Base-by-base conservation (phyloP, 2,113 vertebrate genomes). In the Callopanchax toddi region DNA sequence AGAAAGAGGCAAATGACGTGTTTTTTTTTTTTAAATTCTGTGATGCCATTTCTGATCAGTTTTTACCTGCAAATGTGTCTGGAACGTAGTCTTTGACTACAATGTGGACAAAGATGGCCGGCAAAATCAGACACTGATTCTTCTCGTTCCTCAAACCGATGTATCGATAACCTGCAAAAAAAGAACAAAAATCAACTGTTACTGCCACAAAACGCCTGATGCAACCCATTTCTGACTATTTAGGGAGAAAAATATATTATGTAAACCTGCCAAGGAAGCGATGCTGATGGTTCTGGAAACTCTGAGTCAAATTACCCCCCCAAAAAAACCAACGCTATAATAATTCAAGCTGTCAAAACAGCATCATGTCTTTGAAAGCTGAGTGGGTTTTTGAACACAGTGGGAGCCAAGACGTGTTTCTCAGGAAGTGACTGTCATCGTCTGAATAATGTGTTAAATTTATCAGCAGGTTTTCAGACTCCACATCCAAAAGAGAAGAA, bases 41-140 rank as follows among this genome's bases (percentile, higher is more conserved):
- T 32, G 29, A 12, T 11, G 3, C 26, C 1, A 12, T 3, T 16
- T 52, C 6, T 15, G 11, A 25, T 10, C 4, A 0, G 20, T 44
- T 48, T 11, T 75, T 92, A 99, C 97, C 96, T 92, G 96, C 97
- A 0, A 96, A 99, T 0, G 96, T 98, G 66, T 99, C 97, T 3
- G 97, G 97, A 12, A 99, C 97, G 0, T 99, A 99, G 71, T 98
- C 97, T 81, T 98, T 99, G 65, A 99, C 96, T 57, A 95, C 96
- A 22, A 97, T 97, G 91, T 96, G 96, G 68, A 97, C 94, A 67
- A 99, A 99, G 73, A 99, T 88, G 60, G 96, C 94, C 8, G 97
- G 95, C 6, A 99, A 86, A 49, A 89, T 95, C 77, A 99, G 89
- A n/a, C 94, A 89, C 70, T 96, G 95, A 73, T 98, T 98, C 71